Base-by-base conservation (phyloP, 1,140 invertebrate species). In the Philopotamus ludificatus region DNA sequence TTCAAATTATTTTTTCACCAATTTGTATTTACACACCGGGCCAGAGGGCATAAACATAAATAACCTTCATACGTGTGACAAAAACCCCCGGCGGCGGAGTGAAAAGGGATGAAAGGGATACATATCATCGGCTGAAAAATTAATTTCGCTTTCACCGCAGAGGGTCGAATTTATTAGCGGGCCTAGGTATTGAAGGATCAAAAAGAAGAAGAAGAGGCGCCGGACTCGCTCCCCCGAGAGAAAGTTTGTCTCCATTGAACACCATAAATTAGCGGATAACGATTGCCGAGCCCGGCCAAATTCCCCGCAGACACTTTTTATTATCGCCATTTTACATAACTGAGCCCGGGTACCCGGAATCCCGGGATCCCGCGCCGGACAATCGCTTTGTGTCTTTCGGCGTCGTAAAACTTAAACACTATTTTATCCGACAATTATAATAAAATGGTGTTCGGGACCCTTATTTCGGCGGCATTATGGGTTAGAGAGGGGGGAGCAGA, bases 221-320 rank as follows among this genome's bases (percentile, higher is more conserved):
- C 10, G 12, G 7, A 51, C 58, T 15, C 28, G n/a, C 58, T 45
- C 20, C 49, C 21, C 25, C 25, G n/a, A 3, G 23, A 25, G 21
- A 63, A 63, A 63, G 45, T 63, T 63, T 63, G 60, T 41, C 26
- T 51, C 60, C 23, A 63, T 63, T 63, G 47, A 51, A 25, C 47
- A 18, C 49, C 60, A 63, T 63, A 63, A 63, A 63, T 63, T 63
- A 63, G 34, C 22, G 44, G 59, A 62, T 62, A 62, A 50, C 47
- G 44, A 26, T 15, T 18, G 22, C 1, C 4, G 25, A 28, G 2
- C 7, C 15, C 15, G 34, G 25, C 53, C 22, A 57, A 57, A 28
- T 26, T 57, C 47, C 21, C 47, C 21, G 22, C 47, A 10, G 47
- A 12, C 20, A 49, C 21, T 49, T 49, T 15, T 18, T 18, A 49